phyloP scores from a whole-genome alignment of 2,797 vertebrate species.

The Bradypodion pumilum region DNA sequence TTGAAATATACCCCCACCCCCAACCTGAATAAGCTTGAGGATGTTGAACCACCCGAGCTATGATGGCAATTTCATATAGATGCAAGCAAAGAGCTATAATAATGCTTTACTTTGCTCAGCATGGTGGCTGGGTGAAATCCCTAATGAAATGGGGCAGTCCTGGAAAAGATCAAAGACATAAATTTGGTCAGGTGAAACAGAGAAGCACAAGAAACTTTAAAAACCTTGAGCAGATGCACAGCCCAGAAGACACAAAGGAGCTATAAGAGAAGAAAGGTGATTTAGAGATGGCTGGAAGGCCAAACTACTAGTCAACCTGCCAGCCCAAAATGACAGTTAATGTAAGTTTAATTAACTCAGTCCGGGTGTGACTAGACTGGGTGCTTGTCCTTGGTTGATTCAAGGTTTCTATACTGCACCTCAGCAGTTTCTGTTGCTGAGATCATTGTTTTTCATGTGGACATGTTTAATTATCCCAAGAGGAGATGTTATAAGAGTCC shows the following conservation, averaged over 20 bases:
- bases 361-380: too few relatives aligned
- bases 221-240: slow-evolving; percentile 6
- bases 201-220: slow-evolving; percentile 6
- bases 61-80: neutral
- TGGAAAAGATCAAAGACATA: slow-evolving; percentile 20
- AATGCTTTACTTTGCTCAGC: neutral
- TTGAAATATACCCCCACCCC: neutral
- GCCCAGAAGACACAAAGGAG: neutral
- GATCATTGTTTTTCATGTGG: too few relatives aligned
- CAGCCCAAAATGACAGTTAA: neutral
- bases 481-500: too few relatives aligned
- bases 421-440: too few relatives aligned
- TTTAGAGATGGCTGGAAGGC: neutral
- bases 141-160: slow-evolving; percentile 9
- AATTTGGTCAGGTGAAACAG: slow-evolving; percentile 1
- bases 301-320: too few relatives aligned
- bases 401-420: too few relatives aligned
- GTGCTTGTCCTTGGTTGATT: too few relatives aligned
- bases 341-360: slow-evolving; percentile 4
- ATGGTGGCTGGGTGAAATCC: slow-evolving; percentile 6
- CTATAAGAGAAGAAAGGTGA: neutral
- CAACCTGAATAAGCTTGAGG: neutral
- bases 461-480: too few relatives aligned
- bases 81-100: neutral
- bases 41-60: neutral